Evolutionary conservation across 2,888 invertebrate species (phyloP).

Genomic region (Saturnia pavonia): DNA sequence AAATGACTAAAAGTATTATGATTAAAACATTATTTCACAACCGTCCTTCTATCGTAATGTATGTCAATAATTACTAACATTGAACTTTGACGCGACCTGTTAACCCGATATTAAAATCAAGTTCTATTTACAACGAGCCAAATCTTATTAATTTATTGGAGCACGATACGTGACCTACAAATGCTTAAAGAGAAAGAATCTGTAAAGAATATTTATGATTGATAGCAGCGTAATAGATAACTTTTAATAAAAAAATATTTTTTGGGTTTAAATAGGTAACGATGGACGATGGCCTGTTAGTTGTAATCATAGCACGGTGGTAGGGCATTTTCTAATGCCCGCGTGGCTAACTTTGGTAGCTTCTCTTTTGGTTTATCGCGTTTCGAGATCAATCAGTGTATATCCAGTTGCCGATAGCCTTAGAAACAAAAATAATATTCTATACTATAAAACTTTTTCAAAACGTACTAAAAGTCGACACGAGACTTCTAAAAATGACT

Average conservation of each 20-base stretch:
- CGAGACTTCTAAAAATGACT: too few relatives aligned
- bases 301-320: too few relatives aligned
- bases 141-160: slow-evolving; percentile 13
- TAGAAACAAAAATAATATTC: too few relatives aligned
- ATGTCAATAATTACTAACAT: slow-evolving; percentile 21
- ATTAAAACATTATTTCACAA: not conserved
- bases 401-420: too few relatives aligned
- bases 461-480: too few relatives aligned
- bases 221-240: not conserved
- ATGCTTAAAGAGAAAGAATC: not conserved
- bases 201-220: not conserved
- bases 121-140: slow-evolving; percentile 10
- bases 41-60: slow-evolving; percentile 16
- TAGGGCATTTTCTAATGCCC: too few relatives aligned
- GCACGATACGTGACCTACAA: slow-evolving; percentile 7
- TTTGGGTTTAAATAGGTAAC: not conserved
- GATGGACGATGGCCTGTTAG: not conserved
- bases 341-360: too few relatives aligned
- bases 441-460: too few relatives aligned
- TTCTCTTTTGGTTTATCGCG: too few relatives aligned
- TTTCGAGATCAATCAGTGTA: too few relatives aligned
- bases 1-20: not conserved
- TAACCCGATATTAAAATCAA: slow-evolving; percentile 21
- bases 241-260: not conserved
- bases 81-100: slow-evolving; percentile 20